Evolutionary conservation across 1,140 invertebrate genomes (phyloP), one percentile per base, ranked within the genome.

Genomic region (Atopsyche davidsoni): DNA sequence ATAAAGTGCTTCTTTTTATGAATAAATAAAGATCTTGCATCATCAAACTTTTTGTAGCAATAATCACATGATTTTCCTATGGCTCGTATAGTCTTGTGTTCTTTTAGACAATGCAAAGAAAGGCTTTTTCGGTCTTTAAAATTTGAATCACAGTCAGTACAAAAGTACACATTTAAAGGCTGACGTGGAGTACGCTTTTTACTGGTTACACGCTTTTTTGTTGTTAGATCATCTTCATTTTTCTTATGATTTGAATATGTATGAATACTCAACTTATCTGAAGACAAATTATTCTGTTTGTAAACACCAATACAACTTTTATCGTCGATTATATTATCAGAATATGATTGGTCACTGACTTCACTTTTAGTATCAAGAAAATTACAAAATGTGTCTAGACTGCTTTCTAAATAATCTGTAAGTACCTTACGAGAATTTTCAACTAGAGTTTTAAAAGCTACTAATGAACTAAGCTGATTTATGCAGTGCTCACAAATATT

Each of bases 21-120:
- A 35, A 63, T 43, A 6, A 72, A 64, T 22, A 74, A 51, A 1
- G 67, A 66, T 34, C 65, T 59, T 31, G 71, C 70, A 56, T 72
- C 69, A 13, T 71, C 64, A 58, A 72, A 72, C 48, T 67, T 70
- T 32, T 70, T 68, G 59, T 67, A 61, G 42, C 72, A 74, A 60
- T 70, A 71, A 40, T 71, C 66, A 59, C 72, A 74, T 50, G 66
- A 62, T 44, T 69, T 60, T 0, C 72, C 72, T 11, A 61, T 42
- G 3, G 47, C 38, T 22, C 60, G 64, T 51, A 66, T 66, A 1
- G 63, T 53, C 6, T 62, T 52, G 59, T 74, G 71, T 39, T 52
- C 64, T 2, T 51, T 62, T 10, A 19, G 43, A 40, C 68, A 71
- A 38, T 74, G 70, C 17, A 68, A 62, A 42, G 57, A 62, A 7